Base-by-base conservation (phyloP, 2,113 vertebrate genomes). In the Triplophysa rosa region DNA sequence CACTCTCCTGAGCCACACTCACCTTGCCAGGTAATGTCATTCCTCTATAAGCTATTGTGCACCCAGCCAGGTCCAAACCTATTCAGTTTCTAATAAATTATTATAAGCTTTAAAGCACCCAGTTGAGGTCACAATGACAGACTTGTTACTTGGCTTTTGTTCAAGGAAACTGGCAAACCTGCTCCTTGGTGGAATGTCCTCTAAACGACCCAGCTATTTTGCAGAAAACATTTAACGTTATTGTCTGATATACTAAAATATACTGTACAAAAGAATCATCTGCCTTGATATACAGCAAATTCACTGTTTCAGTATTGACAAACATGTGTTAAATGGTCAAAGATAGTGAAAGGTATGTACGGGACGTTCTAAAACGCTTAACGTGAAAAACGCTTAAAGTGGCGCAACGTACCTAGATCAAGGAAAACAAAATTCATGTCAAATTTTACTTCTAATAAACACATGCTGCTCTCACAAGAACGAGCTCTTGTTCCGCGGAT, bases 181-280 rank as follows among this genome's bases (percentile, higher is more conserved):
- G 6, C 58, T 67, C 29, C 75, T 33, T 58, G 16, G 69, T 62
- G 49, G 72, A 80, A 80, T 86, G 90, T 84, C 90, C 91, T 91
- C 89, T 87, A 91, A 85, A 80, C 54, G 77, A 61, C 64, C 42
- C 10, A 33, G 83, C 33, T 26, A n/a, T 56, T n/a, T 74, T 23
- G 33, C 71, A 52, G 23, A 65, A 49, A 73, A 73, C 23, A 2
- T 19, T 56, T 56, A 19, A 56, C 19, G n/a, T 58, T 13, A 9
- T 58, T 21, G n/a, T 21, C 19, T 7, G 49, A 54, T 16, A 54
- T 6, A 1, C 10, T 12, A 45, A 9, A 45, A 45, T 11, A 45
- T 45, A 11, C 42, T 0, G 11, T 45, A 17, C 3, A 19, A 13
- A 17, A 14, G 3, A 54, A 54, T 6, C 49, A 17, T 0, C 17